Evolutionary conservation across 1,140 invertebrate genomes (phyloP), one percentile per base, ranked within the genome.

Genomic region (Macrosteles quadrilineatus): DNA sequence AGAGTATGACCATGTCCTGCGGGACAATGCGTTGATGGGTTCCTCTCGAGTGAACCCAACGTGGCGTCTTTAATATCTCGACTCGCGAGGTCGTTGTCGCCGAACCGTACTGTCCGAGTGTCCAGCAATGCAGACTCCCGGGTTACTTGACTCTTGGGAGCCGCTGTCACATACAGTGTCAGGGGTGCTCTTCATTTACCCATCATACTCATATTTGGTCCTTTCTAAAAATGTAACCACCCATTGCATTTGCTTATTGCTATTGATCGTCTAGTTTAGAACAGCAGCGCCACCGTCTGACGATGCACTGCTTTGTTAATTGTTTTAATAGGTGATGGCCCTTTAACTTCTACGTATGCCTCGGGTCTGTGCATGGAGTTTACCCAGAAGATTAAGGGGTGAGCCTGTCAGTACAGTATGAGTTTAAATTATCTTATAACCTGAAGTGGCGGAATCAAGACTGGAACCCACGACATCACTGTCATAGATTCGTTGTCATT

Each of bases 21-120:
- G 3, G 47, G 47, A 50, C 47, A 50, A 50, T 50, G 47, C 47
- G 47, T 17, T 50, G 47, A 50, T 50, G 47, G 47, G 47, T 50
- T 50, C 47, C 47, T 50, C 47, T 50, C 21, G 14, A 50, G 14
- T 50, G 47, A 21, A 50, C 14, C 3, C 47, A 19, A 50, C 47
- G 47, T 50, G 47, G 47, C 47, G 32, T 36, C 32, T 36, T 36
- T 36, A 36, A 36, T 21, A 21, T 19, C 47, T 9, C 4, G 47
- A 50, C 2, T 19, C 47, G n/a, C 4, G 47, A 50, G 14, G 47
- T 21, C 47, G 47, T 21, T 21, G 47, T 50, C 14, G 14, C 47
- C 14, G 14, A 4, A 50, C 47, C 14, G 47, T 50, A 17, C 14
- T 19, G 14, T 17, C 21, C 47, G 21, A 17, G 36, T 6, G 6